Percentiles rank a stretch among this genome's conserved stretches.
These are phyloP conservation scores for Glandiceps talaboti DNA, from an alignment of 53 echinoderm and acorn worm species.

Conservation along the genomic window DNA sequence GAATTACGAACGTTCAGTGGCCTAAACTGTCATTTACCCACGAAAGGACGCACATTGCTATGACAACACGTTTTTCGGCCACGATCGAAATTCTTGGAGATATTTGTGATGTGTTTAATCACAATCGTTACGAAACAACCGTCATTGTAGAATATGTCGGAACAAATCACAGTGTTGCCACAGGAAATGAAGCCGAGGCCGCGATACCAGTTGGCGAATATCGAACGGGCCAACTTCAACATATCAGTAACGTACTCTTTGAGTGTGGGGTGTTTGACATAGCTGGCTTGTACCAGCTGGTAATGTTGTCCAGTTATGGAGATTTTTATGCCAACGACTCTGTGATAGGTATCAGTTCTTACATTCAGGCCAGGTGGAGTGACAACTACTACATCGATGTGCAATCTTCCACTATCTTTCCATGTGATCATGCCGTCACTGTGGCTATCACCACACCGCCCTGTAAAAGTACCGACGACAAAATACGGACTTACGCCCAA, in stretches of 20 bases:
- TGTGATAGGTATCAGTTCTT: constrained; percentile 3
- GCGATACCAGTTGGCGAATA: constrained; percentile 18
- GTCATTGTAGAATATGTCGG: constrained; percentile 44
- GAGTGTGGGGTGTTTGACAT: constrained; percentile 47
- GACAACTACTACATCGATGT: constrained; percentile 17
- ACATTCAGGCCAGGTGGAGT: constrained; percentile 20
- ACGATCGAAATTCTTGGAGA: constrained; percentile 18
- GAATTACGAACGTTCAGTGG: constrained; percentile 34
- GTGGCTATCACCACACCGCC: constrained; percentile 10
- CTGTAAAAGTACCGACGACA: constrained; percentile 17
- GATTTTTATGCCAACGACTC: neutral
- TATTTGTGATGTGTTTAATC: constrained; percentile 34
- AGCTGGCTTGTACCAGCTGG: constrained; percentile 45
- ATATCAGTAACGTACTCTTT: constrained; percentile 19
- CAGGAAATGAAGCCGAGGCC: constrained; percentile 5
- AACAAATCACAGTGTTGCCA: constrained; percentile 17
- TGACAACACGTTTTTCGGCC: constrained; percentile 23
- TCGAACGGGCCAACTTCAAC: constrained; percentile 20
- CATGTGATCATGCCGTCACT: constrained; percentile 7
- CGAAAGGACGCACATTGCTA: constrained; percentile 22
- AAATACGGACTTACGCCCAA: constrained; percentile 26
- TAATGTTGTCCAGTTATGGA: constrained; percentile 18
- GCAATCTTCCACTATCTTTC: constrained; percentile 17
- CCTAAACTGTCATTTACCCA: constrained; percentile 22
- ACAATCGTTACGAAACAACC: constrained; percentile 44